Evolutionary conservation across 2,888 invertebrate species (phyloP), one percentile per base, ranked within the genome.

Genomic region (Hyles lineata): DNA sequence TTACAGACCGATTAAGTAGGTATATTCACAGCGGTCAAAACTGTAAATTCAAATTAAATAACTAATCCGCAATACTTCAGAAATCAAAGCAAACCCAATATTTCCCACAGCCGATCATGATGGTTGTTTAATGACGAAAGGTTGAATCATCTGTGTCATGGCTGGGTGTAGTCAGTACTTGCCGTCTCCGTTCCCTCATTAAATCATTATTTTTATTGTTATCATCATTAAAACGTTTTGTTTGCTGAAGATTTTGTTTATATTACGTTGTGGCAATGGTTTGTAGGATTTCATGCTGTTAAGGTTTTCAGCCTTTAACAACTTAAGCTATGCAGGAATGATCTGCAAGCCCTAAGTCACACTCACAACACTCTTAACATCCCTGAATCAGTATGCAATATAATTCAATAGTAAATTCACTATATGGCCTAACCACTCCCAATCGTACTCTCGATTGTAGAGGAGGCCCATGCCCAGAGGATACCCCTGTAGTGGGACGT

Each of bases 61-160:
- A 52, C 52, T 52, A 17, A 52, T 35, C 52, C 5, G 19, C 52
- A 52, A 19, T 11, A 52, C 19, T 5, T 17, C n/a, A 55, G 19
- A n/a, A 55, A 55, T 55, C 55, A 55, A 55, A n/a, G 55, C 8
- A 23, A 23, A 55, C 19, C 55, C 19, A 19, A n/a, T 21, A 67
- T 50, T 67, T 67, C 67, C 67, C 62, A 70, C 55, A 58, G 25
- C 32, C 21, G 19, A 29, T 29, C 19, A 58, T 55, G 70, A 58
- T 70, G 52, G 25, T 23, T 58, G 21, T 55, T 50, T 43, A 70
- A 70, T 70, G 70, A 70, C 70, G 55, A 55, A 19, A 6, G 19
- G 55, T n/a, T 58, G 58, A 58, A 55, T 58, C 70, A 58, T 73
- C 58, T 61, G 52, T 75, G 75, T 75, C 75, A 75, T 72, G 75